Conservation (phyloP, 2,113 vertebrate species). For the Dasyurus viverrinus region DNA sequence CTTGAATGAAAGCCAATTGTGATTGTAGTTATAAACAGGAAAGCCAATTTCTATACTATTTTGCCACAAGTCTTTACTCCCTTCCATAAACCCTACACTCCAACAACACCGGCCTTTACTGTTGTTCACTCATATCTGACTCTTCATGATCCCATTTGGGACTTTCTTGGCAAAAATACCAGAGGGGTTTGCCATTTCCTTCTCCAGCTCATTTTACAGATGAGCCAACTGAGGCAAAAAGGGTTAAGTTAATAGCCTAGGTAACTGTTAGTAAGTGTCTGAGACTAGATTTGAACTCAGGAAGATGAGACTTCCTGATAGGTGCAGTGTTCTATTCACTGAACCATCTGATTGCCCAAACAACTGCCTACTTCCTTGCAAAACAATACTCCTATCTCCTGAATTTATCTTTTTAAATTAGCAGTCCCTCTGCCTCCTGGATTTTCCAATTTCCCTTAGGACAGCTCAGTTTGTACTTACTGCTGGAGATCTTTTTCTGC, state of each 20-base stretch:
- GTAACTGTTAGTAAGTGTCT: background rate
- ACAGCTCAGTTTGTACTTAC: background rate
- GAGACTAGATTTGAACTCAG: background rate
- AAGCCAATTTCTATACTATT: background rate
- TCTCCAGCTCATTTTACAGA: too few species aligned
- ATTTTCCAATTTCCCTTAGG: background rate
- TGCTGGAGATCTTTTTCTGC: background rate
- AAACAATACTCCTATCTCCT: background rate
- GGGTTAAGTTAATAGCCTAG: background rate
- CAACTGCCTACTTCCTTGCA: background rate
- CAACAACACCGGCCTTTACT: background rate
- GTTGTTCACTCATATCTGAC: too few species aligned
- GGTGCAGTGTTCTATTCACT: background rate
- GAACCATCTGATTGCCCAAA: background rate
- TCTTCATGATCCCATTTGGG: too few species aligned
- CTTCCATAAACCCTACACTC: background rate
- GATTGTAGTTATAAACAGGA: background rate
- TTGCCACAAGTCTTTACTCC: background rate
- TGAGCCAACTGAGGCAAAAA: too few species aligned
- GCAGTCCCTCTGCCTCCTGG: background rate
- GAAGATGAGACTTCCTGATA: background rate
- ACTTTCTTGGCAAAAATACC: too few species aligned
- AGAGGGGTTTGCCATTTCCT: too few species aligned
- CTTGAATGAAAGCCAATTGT: background rate
- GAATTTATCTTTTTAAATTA: background rate